phyloP scores from a whole-genome alignment of 1,140 invertebrate genomes.

The Campoletis sonorensis region DNA sequence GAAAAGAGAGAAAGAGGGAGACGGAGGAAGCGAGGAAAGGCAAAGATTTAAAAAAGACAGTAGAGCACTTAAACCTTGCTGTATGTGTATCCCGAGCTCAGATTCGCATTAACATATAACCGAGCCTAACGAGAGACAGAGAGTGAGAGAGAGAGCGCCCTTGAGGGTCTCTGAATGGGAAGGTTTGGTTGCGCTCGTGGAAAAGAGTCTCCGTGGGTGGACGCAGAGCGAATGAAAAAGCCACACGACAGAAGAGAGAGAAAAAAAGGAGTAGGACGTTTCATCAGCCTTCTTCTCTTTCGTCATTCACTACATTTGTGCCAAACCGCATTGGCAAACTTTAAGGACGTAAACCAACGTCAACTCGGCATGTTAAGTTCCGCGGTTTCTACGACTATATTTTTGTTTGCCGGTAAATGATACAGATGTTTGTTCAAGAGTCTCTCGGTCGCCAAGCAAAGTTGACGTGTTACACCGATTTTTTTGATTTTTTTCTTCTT shows the following conservation, averaged over 20 bases:
- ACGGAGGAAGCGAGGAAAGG: background rate
- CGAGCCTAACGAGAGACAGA: constrained; percentile 63
- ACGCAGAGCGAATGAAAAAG: constrained; percentile 48
- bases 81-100: constrained; percentile 54
- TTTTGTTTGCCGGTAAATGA: background rate
- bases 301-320: background rate
- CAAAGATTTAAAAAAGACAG: constrained; percentile 27
- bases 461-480: constrained; percentile 22
- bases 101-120: constrained; percentile 69
- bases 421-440: background rate
- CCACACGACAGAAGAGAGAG: constrained; percentile 40
- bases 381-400: background rate
- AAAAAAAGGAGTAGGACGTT: constrained; percentile 16
- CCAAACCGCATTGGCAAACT: background rate
- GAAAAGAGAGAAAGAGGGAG: background rate
- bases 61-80: constrained; percentile 63
- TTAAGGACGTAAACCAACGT: background rate
- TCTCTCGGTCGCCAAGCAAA: background rate
- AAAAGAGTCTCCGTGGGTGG: constrained; percentile 60
- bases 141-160: constrained; percentile 17
- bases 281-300: background rate
- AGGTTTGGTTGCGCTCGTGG: constrained; percentile 29
- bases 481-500: too few species aligned
- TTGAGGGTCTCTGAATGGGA: constrained; percentile 42
- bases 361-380: constrained; percentile 1